Percentiles rank a stretch among this genome's conserved stretches.
Evolutionary conservation across 2,888 invertebrate species (phyloP).

Genomic region (Theretra japonica): DNA sequence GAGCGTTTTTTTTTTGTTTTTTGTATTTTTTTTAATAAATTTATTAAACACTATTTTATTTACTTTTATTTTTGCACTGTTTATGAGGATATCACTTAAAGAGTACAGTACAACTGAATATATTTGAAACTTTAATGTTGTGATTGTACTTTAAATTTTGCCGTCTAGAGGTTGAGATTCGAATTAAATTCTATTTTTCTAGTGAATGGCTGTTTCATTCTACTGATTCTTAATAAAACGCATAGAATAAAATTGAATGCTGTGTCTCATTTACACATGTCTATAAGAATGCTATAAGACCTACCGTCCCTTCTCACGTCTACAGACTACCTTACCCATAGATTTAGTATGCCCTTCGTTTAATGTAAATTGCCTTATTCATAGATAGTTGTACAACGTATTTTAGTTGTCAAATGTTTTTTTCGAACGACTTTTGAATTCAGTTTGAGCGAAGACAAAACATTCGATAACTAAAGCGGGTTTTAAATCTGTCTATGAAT

Average conservation of each 20-base stretch:
- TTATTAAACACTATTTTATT: slow-evolving; percentile 72
- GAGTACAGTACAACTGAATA: slow-evolving; percentile 30
- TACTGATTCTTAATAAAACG: slow-evolving; percentile 21
- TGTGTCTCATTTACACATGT: slow-evolving; percentile 14
- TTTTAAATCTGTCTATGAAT: too few relatives aligned
- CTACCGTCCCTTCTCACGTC: too few relatives aligned
- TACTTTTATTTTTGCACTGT: slow-evolving; percentile 46
- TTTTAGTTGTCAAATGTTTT: too few relatives aligned
- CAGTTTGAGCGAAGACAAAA: too few relatives aligned
- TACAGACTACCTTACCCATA: too few relatives aligned
- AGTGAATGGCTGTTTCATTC: slow-evolving; percentile 60
- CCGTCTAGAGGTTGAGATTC: slow-evolving; percentile 64
- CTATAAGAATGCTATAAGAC: too few relatives aligned
- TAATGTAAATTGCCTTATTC: too few relatives aligned
- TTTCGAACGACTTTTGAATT: too few relatives aligned
- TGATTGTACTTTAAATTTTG: slow-evolving; percentile 66
- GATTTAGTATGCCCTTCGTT: too few relatives aligned
- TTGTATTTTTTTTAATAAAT: slow-evolving; percentile 77
- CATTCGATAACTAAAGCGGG: too few relatives aligned
- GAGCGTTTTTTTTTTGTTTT: slow-evolving; percentile 70
- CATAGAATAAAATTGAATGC: not conserved
- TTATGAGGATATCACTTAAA: not conserved
- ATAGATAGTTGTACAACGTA: too few relatives aligned
- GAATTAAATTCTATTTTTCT: slow-evolving; percentile 81
- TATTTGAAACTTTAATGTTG: slow-evolving; percentile 65